Evolutionary conservation across 2,113 vertebrate genomes (phyloP).

Genomic region (Halichoerus grypus): DNA sequence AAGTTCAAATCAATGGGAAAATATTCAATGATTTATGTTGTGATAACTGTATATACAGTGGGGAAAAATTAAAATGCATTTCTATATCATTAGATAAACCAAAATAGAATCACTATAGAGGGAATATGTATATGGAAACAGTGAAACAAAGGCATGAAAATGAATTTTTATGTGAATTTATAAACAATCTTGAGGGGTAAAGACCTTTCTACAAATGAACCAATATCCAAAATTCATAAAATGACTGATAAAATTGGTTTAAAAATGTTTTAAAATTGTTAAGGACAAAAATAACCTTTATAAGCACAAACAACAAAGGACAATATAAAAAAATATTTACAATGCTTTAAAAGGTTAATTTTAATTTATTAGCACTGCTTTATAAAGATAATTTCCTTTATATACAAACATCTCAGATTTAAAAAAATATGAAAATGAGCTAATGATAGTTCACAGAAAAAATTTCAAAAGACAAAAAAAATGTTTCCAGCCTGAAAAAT

Average conservation of each 20-base stretch:
- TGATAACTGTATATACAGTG: not conserved
- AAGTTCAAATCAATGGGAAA: slow-evolving; percentile 10
- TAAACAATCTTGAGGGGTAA: not conserved
- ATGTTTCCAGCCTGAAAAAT: not conserved
- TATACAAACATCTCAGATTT: not conserved
- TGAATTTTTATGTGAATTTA: not conserved
- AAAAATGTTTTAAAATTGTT: not conserved
- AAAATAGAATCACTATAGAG: not conserved
- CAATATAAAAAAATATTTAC: not conserved
- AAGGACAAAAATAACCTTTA: not conserved
- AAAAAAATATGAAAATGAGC: not conserved
- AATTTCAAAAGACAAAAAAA: not conserved
- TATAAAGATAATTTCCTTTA: not conserved
- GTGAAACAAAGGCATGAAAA: not conserved
- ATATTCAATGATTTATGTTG: not conserved
- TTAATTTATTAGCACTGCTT: not conserved
- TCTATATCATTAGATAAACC: not conserved
- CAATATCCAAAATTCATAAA: not conserved
- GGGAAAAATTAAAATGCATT: not conserved
- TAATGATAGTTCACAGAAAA: not conserved
- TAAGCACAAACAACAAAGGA: not conserved
- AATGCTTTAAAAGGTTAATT: not conserved
- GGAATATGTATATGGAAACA: not conserved
- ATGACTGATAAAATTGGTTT: not conserved
- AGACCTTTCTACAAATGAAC: not conserved